Base-by-base conservation (phyloP, 2,113 vertebrate species). In the Oreotrochilus melanogaster region DNA sequence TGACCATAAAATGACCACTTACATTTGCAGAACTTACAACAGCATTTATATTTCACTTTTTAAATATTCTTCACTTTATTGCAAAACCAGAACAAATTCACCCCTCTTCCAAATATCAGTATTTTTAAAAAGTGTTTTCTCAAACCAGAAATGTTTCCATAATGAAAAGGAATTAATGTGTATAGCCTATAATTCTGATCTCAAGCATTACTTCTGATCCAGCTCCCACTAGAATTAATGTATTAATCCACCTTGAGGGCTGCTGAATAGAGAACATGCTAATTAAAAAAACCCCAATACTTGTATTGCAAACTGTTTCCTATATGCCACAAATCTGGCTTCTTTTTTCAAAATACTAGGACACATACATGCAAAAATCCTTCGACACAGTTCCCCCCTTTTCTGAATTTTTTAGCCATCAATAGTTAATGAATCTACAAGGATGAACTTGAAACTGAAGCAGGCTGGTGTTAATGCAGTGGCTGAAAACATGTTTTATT, bases 1-100 rank as follows among this genome's bases (percentile, higher is more conserved):
- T 81, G 92, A 96, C 95, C 93, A 96, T 91, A 97, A 95, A 97
- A 88, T 85, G 92, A 96, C 27, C 6, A 86, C 93, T 95, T 92
- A 94, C 43, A 92, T 96, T 81, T 95, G 95, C 73, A 97, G 81
- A 93, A 94, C 95, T 87, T 93, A 83, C 31, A 92, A 83, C 1
- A 3, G 67, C 88, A 86, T 97, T 97, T 97, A 66, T 94, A 91
- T 93, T 94, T 97, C 93, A 89, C n/a, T 43, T 81, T 94, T 90
- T 76, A 12, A 67, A 65, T 57, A 86, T 66, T 95, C 86, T 78
- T 75, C 33, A 88, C 62, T 95, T 89, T 90, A 92, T 78, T 92
- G 78, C 75, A 94, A 96, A 97, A 94, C 79, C 92, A 89, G 90
- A 94, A 83, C 51, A 92, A 90, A 89, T 91, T 45, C 81, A 96